Conservation (phyloP, 2,113 vertebrate genomes). For the Hucho hucho region DNA sequence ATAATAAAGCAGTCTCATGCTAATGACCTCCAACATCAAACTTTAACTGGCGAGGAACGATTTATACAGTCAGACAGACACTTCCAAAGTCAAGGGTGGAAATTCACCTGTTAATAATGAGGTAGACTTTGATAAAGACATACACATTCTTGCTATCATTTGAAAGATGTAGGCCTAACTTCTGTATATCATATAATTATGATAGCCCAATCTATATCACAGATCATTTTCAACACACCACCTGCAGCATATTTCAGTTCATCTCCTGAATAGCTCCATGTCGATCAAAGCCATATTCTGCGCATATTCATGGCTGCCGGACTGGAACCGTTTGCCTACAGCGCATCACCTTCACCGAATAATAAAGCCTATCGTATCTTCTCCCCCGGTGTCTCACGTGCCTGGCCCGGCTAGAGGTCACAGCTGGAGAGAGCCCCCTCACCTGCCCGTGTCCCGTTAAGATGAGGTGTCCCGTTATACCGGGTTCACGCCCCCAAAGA, state of each 20-base stretch:
- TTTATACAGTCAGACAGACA: not conserved
- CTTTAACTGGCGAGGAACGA: not conserved
- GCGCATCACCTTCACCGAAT: not conserved
- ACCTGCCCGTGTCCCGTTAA: constrained; percentile 4
- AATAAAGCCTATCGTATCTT: not conserved
- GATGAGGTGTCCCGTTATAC: not conserved
- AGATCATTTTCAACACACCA: no score
- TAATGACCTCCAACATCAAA: not conserved
- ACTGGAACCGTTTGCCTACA: not conserved
- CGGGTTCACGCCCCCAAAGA: constrained; percentile 30
- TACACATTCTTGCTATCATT: no score
- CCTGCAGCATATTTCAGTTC: no score
- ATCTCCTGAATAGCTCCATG: no score
- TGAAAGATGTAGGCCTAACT: no score
- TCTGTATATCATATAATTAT: no score
- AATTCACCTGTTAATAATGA: no score
- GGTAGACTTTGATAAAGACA: no score
- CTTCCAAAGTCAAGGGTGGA: not conserved
- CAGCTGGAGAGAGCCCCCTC: constrained; percentile 8
- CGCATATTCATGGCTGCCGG: no score
- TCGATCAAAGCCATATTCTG: no score
- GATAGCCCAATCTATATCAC: no score
- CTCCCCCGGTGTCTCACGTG: not conserved
- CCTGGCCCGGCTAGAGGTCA: not conserved
- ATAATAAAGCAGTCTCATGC: not conserved